A percentile compares a stretch with the other conserved stretches of the same genome.
phyloP scores from a whole-genome alignment of 2,113 vertebrate species.

The Physeter macrocephalus region DNA sequence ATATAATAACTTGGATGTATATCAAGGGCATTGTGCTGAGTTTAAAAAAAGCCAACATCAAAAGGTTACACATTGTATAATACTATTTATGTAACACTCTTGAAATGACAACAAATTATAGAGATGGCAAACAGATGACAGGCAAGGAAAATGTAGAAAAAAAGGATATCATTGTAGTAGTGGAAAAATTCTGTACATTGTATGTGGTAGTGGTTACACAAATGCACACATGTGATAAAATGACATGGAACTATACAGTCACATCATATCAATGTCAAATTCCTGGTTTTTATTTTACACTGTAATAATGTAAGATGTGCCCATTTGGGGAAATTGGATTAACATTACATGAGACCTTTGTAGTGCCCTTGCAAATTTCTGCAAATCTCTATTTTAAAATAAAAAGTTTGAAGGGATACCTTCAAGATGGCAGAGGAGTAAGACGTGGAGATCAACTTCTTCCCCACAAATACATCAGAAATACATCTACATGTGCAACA shows the following conservation, averaged over 20 bases:
- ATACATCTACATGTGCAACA: too few relatives aligned
- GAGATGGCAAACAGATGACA: neutral
- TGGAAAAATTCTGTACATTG: neutral
- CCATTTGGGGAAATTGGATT: neutral
- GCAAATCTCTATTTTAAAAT: neutral
- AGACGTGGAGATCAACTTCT: too few relatives aligned
- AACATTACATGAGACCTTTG: neutral
- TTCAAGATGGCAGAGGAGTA: too few relatives aligned
- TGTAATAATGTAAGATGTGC: neutral
- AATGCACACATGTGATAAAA: neutral
- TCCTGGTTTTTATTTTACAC: neutral
- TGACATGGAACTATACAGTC: neutral
- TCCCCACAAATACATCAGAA: too few relatives aligned
- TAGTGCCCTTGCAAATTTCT: neutral
- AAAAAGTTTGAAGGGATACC: neutral
- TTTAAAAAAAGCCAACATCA: neutral
- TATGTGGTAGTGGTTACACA: neutral
- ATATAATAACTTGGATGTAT: neutral
- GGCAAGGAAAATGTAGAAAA: neutral
- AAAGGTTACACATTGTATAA: neutral
- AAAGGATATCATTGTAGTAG: neutral
- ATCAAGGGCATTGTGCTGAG: neutral
- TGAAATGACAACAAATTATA: neutral
- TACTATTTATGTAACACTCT: neutral
- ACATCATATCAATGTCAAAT: neutral